Evolutionary conservation across 2,888 invertebrate species (phyloP).

Genomic region (Tenthredo distinguenda): DNA sequence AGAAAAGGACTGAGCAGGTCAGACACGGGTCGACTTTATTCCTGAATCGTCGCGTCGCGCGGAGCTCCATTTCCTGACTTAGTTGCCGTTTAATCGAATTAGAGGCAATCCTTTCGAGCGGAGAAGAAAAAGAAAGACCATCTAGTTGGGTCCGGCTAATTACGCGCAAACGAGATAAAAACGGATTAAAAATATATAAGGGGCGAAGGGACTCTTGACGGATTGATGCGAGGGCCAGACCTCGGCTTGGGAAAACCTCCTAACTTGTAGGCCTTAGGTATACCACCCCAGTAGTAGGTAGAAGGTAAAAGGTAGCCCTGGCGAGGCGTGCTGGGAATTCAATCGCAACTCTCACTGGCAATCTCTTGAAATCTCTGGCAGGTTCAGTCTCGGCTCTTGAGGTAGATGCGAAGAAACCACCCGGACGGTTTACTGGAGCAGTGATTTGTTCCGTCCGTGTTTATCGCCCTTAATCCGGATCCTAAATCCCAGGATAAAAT

Average conservation of each 20-base stretch:
- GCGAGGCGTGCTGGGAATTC: constrained; percentile 48
- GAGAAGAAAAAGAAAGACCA: constrained; percentile 10
- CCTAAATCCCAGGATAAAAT: not conserved
- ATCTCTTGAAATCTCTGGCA: constrained; percentile 49
- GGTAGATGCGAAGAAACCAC: constrained; percentile 4
- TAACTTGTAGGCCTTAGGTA: constrained; percentile 7
- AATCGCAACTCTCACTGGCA: constrained; percentile 43
- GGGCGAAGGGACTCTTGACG: constrained; percentile 53
- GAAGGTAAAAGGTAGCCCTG: not conserved
- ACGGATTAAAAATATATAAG: constrained; percentile 54
- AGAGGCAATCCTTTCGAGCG: constrained; percentile 49
- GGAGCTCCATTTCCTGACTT: constrained; percentile 47
- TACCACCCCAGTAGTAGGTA: not conserved
- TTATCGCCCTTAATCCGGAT: not conserved
- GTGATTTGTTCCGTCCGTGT: not conserved
- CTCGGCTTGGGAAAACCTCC: not conserved
- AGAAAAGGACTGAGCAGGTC: constrained; percentile 6
- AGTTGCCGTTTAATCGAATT: constrained; percentile 53
- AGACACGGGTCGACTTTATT: constrained; percentile 36
- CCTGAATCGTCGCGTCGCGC: constrained; percentile 42
- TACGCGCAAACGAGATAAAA: constrained; percentile 53
- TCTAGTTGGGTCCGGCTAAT: constrained; percentile 37
- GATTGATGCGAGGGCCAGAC: constrained; percentile 36
- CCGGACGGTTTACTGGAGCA: not conserved
- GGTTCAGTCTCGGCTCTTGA: constrained; percentile 18